A percentile compares a stretch with the other conserved stretches of the same genome.
phyloP scores from a whole-genome alignment of 2,113 vertebrate species.

The Malurus elegans region DNA sequence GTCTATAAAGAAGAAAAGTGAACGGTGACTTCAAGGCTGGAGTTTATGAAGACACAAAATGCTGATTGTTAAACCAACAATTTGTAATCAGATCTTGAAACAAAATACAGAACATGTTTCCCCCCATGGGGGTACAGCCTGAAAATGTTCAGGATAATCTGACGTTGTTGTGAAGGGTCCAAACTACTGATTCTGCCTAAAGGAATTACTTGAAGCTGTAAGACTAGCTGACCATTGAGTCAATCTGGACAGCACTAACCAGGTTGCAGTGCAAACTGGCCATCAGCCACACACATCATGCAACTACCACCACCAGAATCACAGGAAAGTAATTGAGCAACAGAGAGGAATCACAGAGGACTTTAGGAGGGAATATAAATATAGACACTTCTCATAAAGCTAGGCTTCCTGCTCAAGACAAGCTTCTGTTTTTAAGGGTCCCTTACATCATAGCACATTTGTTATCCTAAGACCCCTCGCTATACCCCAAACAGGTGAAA shows the following conservation, averaged over 20 bases:
- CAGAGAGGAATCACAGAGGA: background rate
- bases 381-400: background rate
- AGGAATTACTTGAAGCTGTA: background rate
- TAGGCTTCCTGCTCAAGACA: background rate
- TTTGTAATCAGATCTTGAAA: background rate
- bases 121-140: background rate
- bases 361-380: background rate
- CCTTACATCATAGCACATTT: background rate
- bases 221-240: background rate
- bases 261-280: background rate
- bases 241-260: background rate
- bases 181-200: background rate
- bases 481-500: background rate
- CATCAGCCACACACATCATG: background rate
- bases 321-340: background rate
- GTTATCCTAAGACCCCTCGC: background rate
- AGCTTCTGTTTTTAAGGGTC: background rate
- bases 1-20: background rate
- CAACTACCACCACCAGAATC: background rate
- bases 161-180: background rate
- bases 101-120: background rate
- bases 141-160: background rate
- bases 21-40: background rate
- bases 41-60: background rate
- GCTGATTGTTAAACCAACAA: background rate